Evolutionary conservation across 2,113 vertebrate species (phyloP), one percentile per base, ranked within the genome.

Genomic region (Romanogobio albipinnatus): DNA sequence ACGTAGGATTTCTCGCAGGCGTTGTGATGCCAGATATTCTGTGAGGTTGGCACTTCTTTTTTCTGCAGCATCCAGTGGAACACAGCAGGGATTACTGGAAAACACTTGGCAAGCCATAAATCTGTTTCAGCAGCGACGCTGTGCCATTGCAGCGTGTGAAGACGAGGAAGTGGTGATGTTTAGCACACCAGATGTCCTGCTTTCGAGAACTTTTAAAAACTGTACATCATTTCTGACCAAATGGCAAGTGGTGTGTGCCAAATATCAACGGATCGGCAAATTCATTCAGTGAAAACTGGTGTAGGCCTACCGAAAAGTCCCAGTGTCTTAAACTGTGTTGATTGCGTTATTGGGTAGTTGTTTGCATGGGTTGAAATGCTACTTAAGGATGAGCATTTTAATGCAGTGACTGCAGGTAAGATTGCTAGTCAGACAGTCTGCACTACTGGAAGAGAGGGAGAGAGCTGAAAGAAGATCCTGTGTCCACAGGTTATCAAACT

Each of bases 401-500:
- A 77, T 43, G 56, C 22, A 78, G 62, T 22, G 3, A 47, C 47
- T 51, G 49, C 61, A 83, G n/a, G 61, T 81, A 1, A 70, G 76
- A 64, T 51, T 77, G 83, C 56, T 86, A 78, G 75, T 59, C 80
- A 89, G 88, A 43, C 71, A 56, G 79, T 82, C 79, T 76, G 24
- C 66, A 70, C 82, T 66, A 64, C 71, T 64, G 86, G 84, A 84
- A 86, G 81, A 88, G 73, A 85, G 79, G n/a, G 75, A 61, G 33
- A 11, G 53, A 85, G 86, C 86, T 87, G 75, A 86, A 89, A 86
- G 86, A 62, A 84, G 82, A 85, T 70, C 78, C 81, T 33, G 73
- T 86, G 82, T 89, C 86, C 80, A 83, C 85, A 86, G 66, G 68
- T 84, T 86, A 88, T 88, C 86, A 88, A 89, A 89, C 59, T 84